Evolutionary conservation across 2,888 invertebrate genomes (phyloP).

Genomic region (Temnothorax ravouxi): DNA sequence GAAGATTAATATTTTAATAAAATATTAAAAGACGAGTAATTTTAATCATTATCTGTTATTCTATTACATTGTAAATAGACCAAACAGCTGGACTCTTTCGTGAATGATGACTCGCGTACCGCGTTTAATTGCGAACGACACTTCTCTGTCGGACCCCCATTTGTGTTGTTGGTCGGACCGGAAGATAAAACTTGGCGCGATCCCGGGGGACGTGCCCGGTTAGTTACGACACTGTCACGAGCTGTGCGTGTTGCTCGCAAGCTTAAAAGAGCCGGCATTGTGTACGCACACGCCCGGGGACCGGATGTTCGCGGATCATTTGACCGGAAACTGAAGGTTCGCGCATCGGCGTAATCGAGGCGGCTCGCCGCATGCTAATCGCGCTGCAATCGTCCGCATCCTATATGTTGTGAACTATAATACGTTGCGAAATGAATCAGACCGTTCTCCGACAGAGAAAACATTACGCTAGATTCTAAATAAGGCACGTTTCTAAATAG

Average conservation of each 20-base stretch:
- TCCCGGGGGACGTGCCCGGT: slow-evolving; percentile 20
- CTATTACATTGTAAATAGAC: neutral
- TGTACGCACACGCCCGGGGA: slow-evolving; percentile 50
- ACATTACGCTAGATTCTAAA: neutral
- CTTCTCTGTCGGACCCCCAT: slow-evolving; percentile 14
- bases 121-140: slow-evolving; percentile 26
- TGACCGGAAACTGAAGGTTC: slow-evolving; percentile 84
- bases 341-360: slow-evolving; percentile 80
- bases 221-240: slow-evolving; percentile 45
- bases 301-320: slow-evolving; percentile 85
- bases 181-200: slow-evolving; percentile 32
- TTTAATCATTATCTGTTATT: neutral
- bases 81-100: neutral
- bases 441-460: slow-evolving; percentile 32
- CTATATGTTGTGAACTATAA: slow-evolving; percentile 60
- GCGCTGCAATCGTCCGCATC: slow-evolving; percentile 77
- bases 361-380: slow-evolving; percentile 76
- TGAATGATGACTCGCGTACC: neutral
- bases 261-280: slow-evolving; percentile 58
- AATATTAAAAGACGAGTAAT: neutral
- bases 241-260: slow-evolving; percentile 31
- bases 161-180: slow-evolving; percentile 16
- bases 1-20: neutral
- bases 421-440: slow-evolving; percentile 45
- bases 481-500: neutral